These are phyloP conservation scores for Ploceus nigricollis DNA, from an alignment of 2,113 vertebrate genomes.

Conservation along the genomic window DNA sequence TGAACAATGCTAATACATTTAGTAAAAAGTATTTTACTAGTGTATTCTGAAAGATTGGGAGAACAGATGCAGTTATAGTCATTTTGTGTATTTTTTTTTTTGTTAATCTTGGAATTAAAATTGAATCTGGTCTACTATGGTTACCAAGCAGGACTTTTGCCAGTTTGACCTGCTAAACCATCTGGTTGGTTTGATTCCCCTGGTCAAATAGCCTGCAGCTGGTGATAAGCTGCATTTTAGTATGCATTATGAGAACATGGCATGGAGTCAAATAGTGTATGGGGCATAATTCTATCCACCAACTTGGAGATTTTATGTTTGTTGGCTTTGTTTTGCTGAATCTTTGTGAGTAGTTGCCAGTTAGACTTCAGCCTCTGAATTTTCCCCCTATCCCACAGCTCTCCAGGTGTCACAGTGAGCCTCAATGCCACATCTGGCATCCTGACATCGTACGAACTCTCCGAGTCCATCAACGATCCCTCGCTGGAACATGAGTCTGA, in stretches of 20 bases:
- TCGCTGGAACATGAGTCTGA: slow-evolving; percentile 72
- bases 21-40: neutral
- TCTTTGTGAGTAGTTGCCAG: neutral
- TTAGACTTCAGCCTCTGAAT: neutral
- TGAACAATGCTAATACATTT: neutral
- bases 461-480: slow-evolving; percentile 69
- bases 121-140: neutral
- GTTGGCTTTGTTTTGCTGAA: neutral
- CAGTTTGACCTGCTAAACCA: slow-evolving; percentile 24
- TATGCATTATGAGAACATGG: neutral
- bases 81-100: slow-evolving; percentile 27
- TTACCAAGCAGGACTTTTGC: slow-evolving; percentile 14
- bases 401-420: slow-evolving; percentile 78
- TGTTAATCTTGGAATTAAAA: slow-evolving; percentile 42
- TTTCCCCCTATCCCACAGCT: slow-evolving; percentile 54
- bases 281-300: neutral
- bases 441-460: slow-evolving; percentile 77
- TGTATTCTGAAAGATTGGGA: neutral
- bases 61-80: neutral
- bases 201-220: slow-evolving; percentile 35
- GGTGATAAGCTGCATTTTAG: neutral
- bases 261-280: neutral
- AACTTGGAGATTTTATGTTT: neutral
- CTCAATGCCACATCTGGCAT: slow-evolving; percentile 79
- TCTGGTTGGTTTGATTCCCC: slow-evolving; percentile 36